Percentiles rank a stretch among this genome's conserved stretches.
These are phyloP conservation scores for Hemistola chrysoprasaria DNA, from an alignment of 2,888 invertebrate genomes.

Conservation along the genomic window DNA sequence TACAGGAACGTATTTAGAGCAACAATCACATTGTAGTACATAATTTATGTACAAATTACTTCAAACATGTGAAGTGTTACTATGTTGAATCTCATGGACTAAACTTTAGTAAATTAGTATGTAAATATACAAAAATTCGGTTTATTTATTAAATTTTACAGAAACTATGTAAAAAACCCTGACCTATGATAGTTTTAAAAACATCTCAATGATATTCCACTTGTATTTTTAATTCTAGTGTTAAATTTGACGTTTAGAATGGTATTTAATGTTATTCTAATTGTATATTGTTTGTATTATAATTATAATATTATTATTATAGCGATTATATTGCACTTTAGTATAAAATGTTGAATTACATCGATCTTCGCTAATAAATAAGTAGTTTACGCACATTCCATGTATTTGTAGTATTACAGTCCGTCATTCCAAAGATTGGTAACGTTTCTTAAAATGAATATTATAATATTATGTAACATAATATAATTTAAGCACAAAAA, in stretches of 20 bases:
- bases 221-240: slow-evolving; percentile 43
- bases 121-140: slow-evolving; percentile 59
- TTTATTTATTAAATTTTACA: slow-evolving; percentile 61
- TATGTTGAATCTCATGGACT: slow-evolving; percentile 65
- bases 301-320: slow-evolving; percentile 35
- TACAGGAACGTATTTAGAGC: slow-evolving; percentile 35
- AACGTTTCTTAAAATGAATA: slow-evolving; percentile 41
- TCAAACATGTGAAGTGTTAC: slow-evolving; percentile 49
- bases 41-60: slow-evolving; percentile 48
- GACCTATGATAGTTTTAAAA: slow-evolving; percentile 39
- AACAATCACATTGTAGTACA: slow-evolving; percentile 51
- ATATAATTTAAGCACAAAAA: no score
- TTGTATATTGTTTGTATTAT: slow-evolving; percentile 55
- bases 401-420: slow-evolving; percentile 45
- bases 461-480: slow-evolving; percentile 13
- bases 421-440: slow-evolving; percentile 72
- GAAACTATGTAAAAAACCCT: slow-evolving; percentile 50
- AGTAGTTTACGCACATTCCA: slow-evolving; percentile 64
- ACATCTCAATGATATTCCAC: slow-evolving; percentile 59
- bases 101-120: slow-evolving; percentile 44
- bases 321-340: slow-evolving; percentile 51
- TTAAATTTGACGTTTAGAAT: slow-evolving; percentile 51
- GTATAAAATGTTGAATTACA: slow-evolving; percentile 27
- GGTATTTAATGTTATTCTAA: slow-evolving; percentile 62
- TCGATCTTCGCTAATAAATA: slow-evolving; percentile 26